These are phyloP conservation scores for Geodia barretti DNA, from an alignment of 37 sponge, comb jelly and placozoan genomes.

Conservation along the genomic window DNA sequence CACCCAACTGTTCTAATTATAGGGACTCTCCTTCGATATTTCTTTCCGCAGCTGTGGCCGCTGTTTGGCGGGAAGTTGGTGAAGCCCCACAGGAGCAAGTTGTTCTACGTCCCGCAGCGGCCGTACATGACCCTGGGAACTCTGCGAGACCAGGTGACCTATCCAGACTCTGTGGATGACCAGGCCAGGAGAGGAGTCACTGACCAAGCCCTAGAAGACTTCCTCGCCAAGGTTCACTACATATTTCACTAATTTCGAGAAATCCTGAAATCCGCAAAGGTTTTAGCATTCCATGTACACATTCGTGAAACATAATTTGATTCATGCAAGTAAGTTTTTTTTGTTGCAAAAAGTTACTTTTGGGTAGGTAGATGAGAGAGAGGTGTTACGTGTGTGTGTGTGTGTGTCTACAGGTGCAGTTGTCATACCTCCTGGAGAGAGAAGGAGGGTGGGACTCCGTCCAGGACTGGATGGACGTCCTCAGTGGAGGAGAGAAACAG, in stretches of 20 bases:
- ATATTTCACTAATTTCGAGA: neutral
- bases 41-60: slow-evolving; percentile 81
- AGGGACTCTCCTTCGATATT: neutral
- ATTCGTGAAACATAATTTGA: too few species aligned
- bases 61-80: slow-evolving; percentile 88
- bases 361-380: too few species aligned
- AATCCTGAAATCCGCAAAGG: neutral
- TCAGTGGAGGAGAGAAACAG: slow-evolving; percentile 98
- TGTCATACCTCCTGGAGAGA: slow-evolving; percentile 76
- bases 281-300: neutral
- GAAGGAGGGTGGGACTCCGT: slow-evolving; percentile 86
- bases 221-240: slow-evolving; percentile 62
- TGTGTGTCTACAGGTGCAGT: slow-evolving; percentile 71
- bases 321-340: too few species aligned
- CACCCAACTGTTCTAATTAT: neutral
- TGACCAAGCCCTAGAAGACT: slow-evolving; percentile 69
- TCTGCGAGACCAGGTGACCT: slow-evolving; percentile 92
- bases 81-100: slow-evolving; percentile 79
- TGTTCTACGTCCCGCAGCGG: slow-evolving; percentile 94
- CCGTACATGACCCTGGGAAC: slow-evolving; percentile 96
- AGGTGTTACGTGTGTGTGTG: too few species aligned
- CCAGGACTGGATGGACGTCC: slow-evolving; percentile 97
- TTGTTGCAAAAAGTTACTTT: too few species aligned
- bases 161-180: slow-evolving; percentile 83
- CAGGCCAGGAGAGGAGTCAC: slow-evolving; percentile 69